Evolutionary conservation across 2,113 vertebrate species (phyloP).

Genomic region (Mesoclemmys tuberculata): DNA sequence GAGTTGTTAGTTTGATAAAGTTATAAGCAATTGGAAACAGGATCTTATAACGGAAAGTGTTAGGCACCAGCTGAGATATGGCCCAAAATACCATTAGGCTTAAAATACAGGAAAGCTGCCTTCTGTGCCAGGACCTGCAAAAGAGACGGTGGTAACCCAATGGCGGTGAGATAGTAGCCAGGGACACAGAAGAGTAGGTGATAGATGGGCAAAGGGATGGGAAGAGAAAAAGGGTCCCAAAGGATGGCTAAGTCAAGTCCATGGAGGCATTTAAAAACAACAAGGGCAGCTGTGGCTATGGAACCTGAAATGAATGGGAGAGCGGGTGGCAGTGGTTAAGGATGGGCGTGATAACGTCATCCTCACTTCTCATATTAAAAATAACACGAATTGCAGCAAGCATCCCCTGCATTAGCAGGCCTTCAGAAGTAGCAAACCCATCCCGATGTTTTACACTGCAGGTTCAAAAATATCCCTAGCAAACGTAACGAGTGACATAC

Average conservation of each 20-base stretch:
- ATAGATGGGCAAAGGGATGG: neutral
- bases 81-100: neutral
- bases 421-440: neutral
- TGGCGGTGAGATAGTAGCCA: neutral
- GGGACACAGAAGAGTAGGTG: neutral
- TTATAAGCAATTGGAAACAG: neutral
- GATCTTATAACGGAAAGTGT: neutral
- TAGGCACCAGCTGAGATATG: neutral
- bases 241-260: neutral
- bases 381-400: neutral
- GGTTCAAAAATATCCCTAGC: neutral
- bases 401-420: neutral
- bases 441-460: neutral
- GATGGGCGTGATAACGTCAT: no score
- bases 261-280: neutral
- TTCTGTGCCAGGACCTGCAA: neutral
- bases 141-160: neutral
- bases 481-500: neutral
- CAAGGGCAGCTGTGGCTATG: no score
- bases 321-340: neutral
- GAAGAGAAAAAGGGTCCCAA: neutral
- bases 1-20: neutral
- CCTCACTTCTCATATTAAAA: neutral
- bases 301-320: neutral
- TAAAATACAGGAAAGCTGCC: neutral